phyloP scores from a whole-genome alignment of 1,140 invertebrate genomes.

The Drosophila rhopaloa region DNA sequence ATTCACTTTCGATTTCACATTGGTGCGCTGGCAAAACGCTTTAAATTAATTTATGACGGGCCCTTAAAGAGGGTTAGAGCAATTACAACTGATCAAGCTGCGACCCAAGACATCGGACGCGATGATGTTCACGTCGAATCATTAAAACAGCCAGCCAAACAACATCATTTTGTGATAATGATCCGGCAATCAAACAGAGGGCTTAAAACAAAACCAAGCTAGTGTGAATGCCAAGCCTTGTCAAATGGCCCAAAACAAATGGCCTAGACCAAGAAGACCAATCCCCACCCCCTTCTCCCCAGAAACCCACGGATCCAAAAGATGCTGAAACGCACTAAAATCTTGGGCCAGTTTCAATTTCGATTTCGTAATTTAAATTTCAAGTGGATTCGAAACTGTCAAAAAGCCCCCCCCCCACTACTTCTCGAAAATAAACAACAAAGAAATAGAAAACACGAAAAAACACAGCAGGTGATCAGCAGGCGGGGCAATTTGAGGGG shows the following conservation, averaged over 20 bases:
- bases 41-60: conserved; percentile 71
- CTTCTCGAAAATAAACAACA: background rate
- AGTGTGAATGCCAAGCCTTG: conserved; percentile 72
- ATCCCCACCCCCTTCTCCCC: conserved; percentile 1
- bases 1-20: conserved; percentile 71
- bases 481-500: conserved; percentile 3
- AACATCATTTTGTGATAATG: conserved; percentile 70
- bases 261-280: conserved; percentile 45
- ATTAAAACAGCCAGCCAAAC: conserved; percentile 35
- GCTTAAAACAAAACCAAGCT: conserved; percentile 38
- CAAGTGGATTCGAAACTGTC: conserved; percentile 49
- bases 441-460: conserved; percentile 3
- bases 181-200: conserved; percentile 64
- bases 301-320: background rate
- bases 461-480: conserved; percentile 39
- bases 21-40: conserved; percentile 19
- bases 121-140: conserved; percentile 47
- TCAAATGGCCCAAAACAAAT: conserved; percentile 67
- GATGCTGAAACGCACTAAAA: conserved; percentile 4
- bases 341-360: conserved; percentile 32
- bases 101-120: conserved; percentile 26
- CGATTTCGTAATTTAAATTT: conserved; percentile 47
- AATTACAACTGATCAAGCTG: conserved; percentile 67
- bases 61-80: conserved; percentile 50
- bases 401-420: conserved; percentile 11